A percentile compares a stretch with the other conserved stretches of the same genome.
phyloP scores from a whole-genome alignment of 1,140 invertebrate species.

The Trichoplusia ni region DNA sequence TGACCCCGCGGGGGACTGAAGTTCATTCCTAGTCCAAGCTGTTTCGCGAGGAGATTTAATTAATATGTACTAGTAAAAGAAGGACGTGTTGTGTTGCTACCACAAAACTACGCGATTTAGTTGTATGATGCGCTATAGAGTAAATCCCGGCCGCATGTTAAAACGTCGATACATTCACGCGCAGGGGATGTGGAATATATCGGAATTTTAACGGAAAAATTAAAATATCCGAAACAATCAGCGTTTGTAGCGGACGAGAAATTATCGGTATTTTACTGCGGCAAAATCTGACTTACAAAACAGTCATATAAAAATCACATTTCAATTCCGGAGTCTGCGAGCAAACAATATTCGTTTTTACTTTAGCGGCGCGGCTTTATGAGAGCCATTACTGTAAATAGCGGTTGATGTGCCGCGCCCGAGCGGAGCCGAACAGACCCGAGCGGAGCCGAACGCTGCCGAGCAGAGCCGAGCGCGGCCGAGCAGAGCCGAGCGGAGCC shows the following conservation, averaged over 20 bases:
- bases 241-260: not conserved
- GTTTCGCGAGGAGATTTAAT: too few relatives aligned
- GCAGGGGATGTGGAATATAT: not conserved
- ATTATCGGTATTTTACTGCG: not conserved
- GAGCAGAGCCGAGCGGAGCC: not conserved
- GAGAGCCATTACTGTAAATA: not conserved
- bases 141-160: too few relatives aligned
- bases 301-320: slow-evolving; percentile 2
- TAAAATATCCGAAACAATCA: not conserved
- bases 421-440: not conserved
- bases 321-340: not conserved
- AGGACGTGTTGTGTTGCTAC: too few relatives aligned
- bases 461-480: not conserved
- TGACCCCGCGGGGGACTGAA: too few relatives aligned
- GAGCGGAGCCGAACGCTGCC: not conserved
- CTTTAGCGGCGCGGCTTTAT: slow-evolving; percentile 2
- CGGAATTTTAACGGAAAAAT: not conserved
- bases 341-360: slow-evolving; percentile 7
- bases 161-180: too few relatives aligned
- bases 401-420: not conserved
- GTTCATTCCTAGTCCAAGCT: too few relatives aligned
- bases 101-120: too few relatives aligned
- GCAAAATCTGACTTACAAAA: not conserved
- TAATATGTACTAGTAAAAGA: too few relatives aligned
- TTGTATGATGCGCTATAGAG: too few relatives aligned